Percentiles rank a stretch among this genome's conserved stretches.
Conservation (phyloP, 2,797 vertebrate species). For the Acrossocheilus wenchowensis region DNA sequence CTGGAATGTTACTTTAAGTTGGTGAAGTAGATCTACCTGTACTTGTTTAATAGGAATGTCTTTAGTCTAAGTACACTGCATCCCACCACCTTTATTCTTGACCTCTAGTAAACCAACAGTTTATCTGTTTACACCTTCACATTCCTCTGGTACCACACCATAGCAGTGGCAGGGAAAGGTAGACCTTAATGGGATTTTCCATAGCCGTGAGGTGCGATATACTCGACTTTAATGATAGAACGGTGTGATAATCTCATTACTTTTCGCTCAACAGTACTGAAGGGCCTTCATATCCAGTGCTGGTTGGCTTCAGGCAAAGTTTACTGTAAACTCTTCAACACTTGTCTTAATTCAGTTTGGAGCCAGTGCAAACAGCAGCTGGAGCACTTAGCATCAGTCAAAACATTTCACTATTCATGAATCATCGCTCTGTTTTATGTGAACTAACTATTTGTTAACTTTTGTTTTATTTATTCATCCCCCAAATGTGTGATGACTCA, state of each 20-base stretch:
- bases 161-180: constrained; percentile 57
- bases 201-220: constrained; percentile 65
- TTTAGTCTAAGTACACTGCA: not conserved
- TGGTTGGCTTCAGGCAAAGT: constrained; percentile 52
- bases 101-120: not conserved
- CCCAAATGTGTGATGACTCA: constrained; percentile 1
- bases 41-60: constrained; percentile 1
- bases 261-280: constrained; percentile 62
- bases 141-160: constrained; percentile 46
- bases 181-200: constrained; percentile 69
- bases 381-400: constrained; percentile 23
- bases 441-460: constrained; percentile 15
- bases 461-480: constrained; percentile 26
- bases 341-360: constrained; percentile 47
- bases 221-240: constrained; percentile 65
- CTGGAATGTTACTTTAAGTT: not conserved
- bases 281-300: constrained; percentile 50
- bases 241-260: constrained; percentile 71
- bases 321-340: constrained; percentile 7
- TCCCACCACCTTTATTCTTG: not conserved
- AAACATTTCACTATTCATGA: constrained; percentile 26
- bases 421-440: constrained; percentile 17
- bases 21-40: not conserved
- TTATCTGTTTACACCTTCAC: constrained; percentile 38
- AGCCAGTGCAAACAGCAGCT: constrained; percentile 30